These are phyloP conservation scores for Oscheius sp. DNA, from an alignment of 1,140 invertebrate species.

Conservation along the genomic window DNA sequence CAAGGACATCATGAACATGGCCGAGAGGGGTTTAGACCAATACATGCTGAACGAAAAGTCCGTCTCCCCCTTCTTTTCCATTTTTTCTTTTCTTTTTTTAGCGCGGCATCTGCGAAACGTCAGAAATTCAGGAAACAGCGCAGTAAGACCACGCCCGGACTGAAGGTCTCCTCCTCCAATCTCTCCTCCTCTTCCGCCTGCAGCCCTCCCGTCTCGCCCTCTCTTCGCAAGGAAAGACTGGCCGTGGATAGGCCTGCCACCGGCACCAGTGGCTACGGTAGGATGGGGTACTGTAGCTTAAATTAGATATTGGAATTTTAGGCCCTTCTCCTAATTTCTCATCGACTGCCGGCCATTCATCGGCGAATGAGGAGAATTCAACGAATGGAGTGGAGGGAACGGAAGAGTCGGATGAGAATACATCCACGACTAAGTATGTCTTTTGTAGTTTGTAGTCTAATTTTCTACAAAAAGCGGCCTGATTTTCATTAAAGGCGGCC, in stretches of 20 bases:
- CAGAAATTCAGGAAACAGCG: slow-evolving; percentile 40
- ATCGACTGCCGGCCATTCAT: neutral
- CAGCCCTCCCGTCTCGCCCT: slow-evolving; percentile 19
- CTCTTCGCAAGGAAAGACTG: neutral
- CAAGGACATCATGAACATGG: slow-evolving; percentile 58
- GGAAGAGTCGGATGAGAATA: neutral
- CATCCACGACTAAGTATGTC: neutral
- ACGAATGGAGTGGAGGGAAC: neutral
- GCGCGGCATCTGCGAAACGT: slow-evolving; percentile 23
- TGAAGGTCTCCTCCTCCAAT: slow-evolving; percentile 30
- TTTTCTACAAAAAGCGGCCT: too few species aligned
- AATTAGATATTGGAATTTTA: neutral
- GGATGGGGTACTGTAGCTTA: neutral
- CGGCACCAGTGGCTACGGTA: neutral
- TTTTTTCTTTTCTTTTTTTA: neutral
- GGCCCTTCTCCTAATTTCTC: neutral
- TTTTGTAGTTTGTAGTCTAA: neutral
- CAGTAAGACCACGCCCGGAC: slow-evolving; percentile 34
- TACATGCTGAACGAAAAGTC: slow-evolving; percentile 21
- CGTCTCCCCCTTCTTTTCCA: slow-evolving; percentile 8
- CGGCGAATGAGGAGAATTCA: neutral
- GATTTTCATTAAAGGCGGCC: too few species aligned
- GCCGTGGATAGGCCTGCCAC: neutral
- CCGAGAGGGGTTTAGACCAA: slow-evolving; percentile 69
- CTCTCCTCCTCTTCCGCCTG: slow-evolving; percentile 30